Conservation (phyloP, 2,797 vertebrate genomes). For the Gobionotothen gibberifrons region DNA sequence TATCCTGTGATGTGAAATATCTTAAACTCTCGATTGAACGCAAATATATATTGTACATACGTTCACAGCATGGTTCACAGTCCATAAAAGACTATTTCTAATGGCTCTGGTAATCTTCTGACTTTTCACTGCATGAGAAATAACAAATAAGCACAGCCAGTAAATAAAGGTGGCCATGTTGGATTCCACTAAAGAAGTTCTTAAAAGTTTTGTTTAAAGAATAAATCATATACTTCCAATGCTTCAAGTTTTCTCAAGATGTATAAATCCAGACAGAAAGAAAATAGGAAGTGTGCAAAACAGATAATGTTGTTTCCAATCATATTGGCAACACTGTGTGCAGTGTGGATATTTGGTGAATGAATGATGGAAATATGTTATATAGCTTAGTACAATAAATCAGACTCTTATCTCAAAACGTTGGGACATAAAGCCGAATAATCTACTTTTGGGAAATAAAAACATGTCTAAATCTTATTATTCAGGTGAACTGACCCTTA, state of each 20-base stretch:
- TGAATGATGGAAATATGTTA: too few relatives aligned
- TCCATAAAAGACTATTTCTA: not conserved
- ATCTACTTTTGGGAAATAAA: not conserved
- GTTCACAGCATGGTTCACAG: too few relatives aligned
- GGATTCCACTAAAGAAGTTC: not conserved
- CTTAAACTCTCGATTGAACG: not conserved
- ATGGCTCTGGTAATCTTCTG: not conserved
- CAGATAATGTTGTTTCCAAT: not conserved
- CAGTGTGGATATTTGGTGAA: not conserved
- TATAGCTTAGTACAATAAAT: not conserved
- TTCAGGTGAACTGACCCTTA: not conserved
- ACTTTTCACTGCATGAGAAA: not conserved
- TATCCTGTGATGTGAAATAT: not conserved
- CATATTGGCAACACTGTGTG: not conserved
- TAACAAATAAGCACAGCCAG: not conserved
- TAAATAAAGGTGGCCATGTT: not conserved
- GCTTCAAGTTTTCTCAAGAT: not conserved
- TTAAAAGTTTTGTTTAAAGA: too few relatives aligned
- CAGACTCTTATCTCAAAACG: not conserved
- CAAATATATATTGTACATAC: not conserved
- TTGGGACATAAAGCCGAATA: not conserved
- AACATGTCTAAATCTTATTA: not conserved
- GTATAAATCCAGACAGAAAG: not conserved
- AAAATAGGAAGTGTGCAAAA: not conserved
- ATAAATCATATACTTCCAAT: not conserved